These are phyloP conservation scores for Gracilinanus agilis DNA, from an alignment of 2,113 vertebrate genomes.

Conservation along the genomic window DNA sequence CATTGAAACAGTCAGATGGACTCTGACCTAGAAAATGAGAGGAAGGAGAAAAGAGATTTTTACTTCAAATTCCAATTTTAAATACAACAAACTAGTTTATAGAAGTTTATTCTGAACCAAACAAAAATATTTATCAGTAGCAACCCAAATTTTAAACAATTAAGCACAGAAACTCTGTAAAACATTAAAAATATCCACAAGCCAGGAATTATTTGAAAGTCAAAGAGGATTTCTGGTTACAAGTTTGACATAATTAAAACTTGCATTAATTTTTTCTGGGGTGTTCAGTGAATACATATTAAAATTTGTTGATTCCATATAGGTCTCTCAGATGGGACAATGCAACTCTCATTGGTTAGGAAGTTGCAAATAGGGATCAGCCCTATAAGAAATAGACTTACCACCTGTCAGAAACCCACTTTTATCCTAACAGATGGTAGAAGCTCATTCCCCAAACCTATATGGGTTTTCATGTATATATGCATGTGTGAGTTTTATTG, in stretches of 20 bases:
- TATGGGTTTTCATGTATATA: conserved; percentile 6
- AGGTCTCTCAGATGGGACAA: conserved; percentile 56
- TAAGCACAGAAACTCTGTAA: neutral
- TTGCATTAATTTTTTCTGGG: conserved; percentile 55
- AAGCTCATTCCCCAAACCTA: neutral
- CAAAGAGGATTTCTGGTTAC: conserved; percentile 27
- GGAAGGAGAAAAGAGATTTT: neutral
- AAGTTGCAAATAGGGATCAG: conserved; percentile 38
- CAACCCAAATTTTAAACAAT: conserved; percentile 33
- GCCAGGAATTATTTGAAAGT: conserved; percentile 56
- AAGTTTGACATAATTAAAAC: conserved; percentile 59
- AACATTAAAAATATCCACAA: conserved; percentile 49
- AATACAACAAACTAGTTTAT: neutral
- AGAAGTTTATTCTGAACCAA: neutral
- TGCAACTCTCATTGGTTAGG: conserved; percentile 10
- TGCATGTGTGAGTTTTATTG: conserved; percentile 3
- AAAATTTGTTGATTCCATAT: conserved; percentile 62
- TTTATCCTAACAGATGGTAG: conserved; percentile 44
- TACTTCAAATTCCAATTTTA: neutral
- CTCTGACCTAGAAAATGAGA: neutral
- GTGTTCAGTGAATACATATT: conserved; percentile 64
- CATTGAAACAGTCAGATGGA: neutral
- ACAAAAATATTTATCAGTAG: neutral
- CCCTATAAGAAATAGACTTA: conserved; percentile 31
- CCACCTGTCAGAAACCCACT: conserved; percentile 47